Conservation (phyloP, 1,140 invertebrate genomes). For the Neotoxoptera formosana region DNA sequence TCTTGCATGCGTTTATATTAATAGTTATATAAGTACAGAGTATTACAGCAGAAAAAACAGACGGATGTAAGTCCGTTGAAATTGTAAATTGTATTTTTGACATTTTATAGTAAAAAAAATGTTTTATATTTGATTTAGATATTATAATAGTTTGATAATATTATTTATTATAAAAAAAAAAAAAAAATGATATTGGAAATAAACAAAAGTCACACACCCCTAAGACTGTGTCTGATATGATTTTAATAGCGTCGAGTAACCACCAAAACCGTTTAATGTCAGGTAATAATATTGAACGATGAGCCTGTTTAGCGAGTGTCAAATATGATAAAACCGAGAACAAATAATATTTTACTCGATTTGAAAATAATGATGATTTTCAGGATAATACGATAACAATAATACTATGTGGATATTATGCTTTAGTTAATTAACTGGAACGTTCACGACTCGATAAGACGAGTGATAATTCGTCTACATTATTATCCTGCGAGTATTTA, state of each 20-base stretch:
- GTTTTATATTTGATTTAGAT: no score
- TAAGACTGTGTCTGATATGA: no score
- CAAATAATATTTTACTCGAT: neutral
- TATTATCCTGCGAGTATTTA: neutral
- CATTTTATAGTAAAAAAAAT: no score
- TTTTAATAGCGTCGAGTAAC: no score
- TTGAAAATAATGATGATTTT: neutral
- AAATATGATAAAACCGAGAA: neutral
- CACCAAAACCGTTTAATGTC: no score
- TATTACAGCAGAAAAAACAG: neutral
- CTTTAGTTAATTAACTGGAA: neutral
- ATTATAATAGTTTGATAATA: no score
- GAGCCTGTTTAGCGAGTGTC: neutral
- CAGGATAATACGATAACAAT: neutral
- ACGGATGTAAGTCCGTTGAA: no score
- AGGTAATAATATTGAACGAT: neutral
- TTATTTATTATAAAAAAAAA: no score
- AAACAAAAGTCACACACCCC: no score
- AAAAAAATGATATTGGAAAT: no score
- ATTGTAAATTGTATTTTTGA: no score
- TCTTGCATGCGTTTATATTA: neutral
- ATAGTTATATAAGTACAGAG: neutral
- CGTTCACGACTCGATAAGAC: neutral
- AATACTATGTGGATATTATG: neutral
- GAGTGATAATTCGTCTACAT: no score